Evolutionary conservation across 2,888 invertebrate genomes (phyloP), one percentile per base, ranked within the genome.

Genomic region (Sclerodermus sp.): DNA sequence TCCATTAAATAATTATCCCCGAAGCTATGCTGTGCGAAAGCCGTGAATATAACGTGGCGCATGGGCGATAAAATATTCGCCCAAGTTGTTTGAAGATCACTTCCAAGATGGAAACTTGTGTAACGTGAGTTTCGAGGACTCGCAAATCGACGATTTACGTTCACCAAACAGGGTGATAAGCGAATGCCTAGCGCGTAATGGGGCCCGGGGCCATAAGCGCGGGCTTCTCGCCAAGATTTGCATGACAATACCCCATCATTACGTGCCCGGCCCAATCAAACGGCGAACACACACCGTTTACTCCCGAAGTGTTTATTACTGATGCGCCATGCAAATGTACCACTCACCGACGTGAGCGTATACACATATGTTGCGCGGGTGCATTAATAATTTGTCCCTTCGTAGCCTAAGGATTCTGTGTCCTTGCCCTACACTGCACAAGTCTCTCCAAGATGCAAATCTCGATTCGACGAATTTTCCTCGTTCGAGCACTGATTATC

Each of bases 221-320:
- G 53, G 51, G 57, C 53, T 56, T 52, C 56, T 48, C 55, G 52
- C 43, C 57, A 71, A 73, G 71, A 76, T 76, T 76, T 74, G 74
- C 75, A 76, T 74, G 70, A 76, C 74, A 76, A 75, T 76, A 68
- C 68, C 60, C 57, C 65, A 67, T 74, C 73, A 73, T 76, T 74
- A 76, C 65, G 53, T 64, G 63, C 59, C 63, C 61, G 66, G 68
- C 66, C 74, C 74, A 76, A 76, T 76, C 73, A 74, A 75, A 76
- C 65, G 65, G 66, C 64, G 67, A 56, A 68, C 68, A 68, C 65
- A 71, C 66, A 63, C 66, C 70, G 71, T 72, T 73, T 70, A 70
- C 68, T 62, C 69, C 38, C 58, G 60, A 63, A 67, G 69, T 71
- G 70, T 70, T 71, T 70, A 69, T 68, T 67, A 70, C 68, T 64